Percentiles rank a stretch among this genome's conserved stretches.
Conservation (phyloP, 2,113 vertebrate species). For the Bettongia penicillata region DNA sequence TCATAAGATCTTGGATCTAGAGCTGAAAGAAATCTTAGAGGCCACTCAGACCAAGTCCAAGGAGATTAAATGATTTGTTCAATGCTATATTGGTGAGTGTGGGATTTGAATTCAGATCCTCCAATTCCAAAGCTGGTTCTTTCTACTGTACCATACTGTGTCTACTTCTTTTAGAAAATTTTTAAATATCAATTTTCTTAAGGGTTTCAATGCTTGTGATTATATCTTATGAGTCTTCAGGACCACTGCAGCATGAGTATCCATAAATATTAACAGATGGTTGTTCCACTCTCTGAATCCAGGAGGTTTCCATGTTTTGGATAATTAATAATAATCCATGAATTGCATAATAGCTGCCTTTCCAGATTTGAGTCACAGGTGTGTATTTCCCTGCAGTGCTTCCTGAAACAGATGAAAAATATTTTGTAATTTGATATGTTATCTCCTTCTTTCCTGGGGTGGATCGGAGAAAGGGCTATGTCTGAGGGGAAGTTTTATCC, state of each 20-base stretch:
- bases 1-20: background rate
- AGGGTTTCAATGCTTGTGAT: background rate
- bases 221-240: background rate
- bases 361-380: constrained; percentile 5
- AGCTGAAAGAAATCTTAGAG: background rate
- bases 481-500: background rate
- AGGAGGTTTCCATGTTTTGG: background rate
- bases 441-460: background rate
- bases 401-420: background rate
- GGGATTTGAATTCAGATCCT: background rate
- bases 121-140: background rate
- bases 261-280: constrained; percentile 1
- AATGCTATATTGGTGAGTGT: background rate
- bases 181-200: background rate
- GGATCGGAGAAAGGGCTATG: background rate
- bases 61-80: background rate
- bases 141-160: background rate
- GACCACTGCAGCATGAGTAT: background rate
- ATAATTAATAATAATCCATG: background rate
- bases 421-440: background rate
- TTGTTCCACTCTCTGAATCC: background rate
- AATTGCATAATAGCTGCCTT: background rate
- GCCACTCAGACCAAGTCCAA: background rate
- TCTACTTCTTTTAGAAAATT: background rate
- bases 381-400: background rate